Conservation (phyloP, 1,140 invertebrate genomes). For the Zaprionus capensis region DNA sequence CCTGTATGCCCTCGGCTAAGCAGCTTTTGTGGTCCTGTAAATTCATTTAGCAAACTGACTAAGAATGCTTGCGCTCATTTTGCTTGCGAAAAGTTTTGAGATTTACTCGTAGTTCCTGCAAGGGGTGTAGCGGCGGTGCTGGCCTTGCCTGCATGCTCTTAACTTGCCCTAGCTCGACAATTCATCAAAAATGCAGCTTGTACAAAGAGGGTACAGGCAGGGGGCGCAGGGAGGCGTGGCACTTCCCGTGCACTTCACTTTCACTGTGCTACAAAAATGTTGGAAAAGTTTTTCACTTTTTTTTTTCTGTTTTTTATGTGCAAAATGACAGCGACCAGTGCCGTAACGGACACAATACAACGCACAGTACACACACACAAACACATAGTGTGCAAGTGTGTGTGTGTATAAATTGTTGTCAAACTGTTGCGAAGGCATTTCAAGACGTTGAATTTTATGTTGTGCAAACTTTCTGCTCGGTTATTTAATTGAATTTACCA, state of each 20-base stretch:
- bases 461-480: slow-evolving; percentile 65
- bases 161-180: slow-evolving; percentile 25
- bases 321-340: slow-evolving; percentile 33
- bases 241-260: slow-evolving; percentile 23
- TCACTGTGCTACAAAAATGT: slow-evolving; percentile 40
- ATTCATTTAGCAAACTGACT: slow-evolving; percentile 63
- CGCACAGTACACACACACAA: background rate
- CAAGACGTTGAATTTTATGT: slow-evolving; percentile 68
- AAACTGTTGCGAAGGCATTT: slow-evolving; percentile 76
- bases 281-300: slow-evolving; percentile 23
- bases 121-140: background rate
- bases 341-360: slow-evolving; percentile 10
- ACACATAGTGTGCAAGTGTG: slow-evolving; percentile 7
- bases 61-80: slow-evolving; percentile 55
- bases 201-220: background rate
- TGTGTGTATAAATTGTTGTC: slow-evolving; percentile 70
- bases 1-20: slow-evolving; percentile 18
- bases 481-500: slow-evolving; percentile 81
- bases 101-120: slow-evolving; percentile 40
- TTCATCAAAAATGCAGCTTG: slow-evolving; percentile 51
- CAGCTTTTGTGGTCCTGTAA: slow-evolving; percentile 57
- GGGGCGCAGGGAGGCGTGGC: background rate
- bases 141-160: background rate
- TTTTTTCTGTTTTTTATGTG: slow-evolving; percentile 1
- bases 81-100: slow-evolving; percentile 46